These are phyloP conservation scores for Osmoderma eremita DNA, from an alignment of 2,888 invertebrate genomes.

Conservation along the genomic window DNA sequence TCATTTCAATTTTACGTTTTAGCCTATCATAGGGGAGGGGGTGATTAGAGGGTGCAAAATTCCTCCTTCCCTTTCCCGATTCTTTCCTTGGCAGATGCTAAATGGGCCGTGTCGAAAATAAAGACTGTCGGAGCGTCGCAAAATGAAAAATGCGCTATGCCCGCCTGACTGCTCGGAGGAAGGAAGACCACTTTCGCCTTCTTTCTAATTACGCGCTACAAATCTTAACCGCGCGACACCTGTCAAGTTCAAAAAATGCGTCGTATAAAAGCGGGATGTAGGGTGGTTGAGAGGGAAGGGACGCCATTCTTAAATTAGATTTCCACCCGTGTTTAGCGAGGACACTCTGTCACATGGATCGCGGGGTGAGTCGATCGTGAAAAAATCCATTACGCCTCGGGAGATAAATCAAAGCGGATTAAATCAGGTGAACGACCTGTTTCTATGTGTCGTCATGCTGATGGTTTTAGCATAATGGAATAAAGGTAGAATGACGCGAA, in stretches of 20 bases:
- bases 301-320: conserved; percentile 61
- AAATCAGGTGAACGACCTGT: conserved; percentile 20
- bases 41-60: not conserved
- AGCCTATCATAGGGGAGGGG: not conserved
- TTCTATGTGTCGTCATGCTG: no score
- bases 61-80: conserved; percentile 17
- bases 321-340: conserved; percentile 46
- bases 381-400: conserved; percentile 24
- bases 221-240: conserved; percentile 61
- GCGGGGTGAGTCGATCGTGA: conserved; percentile 21
- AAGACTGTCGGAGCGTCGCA: conserved; percentile 46
- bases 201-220: conserved; percentile 64
- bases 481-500: no score
- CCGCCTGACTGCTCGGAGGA: conserved; percentile 57
- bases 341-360: not conserved
- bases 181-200: conserved; percentile 59
- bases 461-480: no score
- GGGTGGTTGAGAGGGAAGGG: conserved; percentile 49
- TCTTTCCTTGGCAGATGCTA: conserved; percentile 43
- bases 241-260: conserved; percentile 55
- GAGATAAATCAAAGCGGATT: conserved; percentile 27
- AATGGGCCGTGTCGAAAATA: conserved; percentile 44
- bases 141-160: conserved; percentile 58
- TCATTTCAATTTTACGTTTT: conserved; percentile 11
- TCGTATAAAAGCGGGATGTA: not conserved